Conservation (phyloP, 1,140 invertebrate species). For the Chrysomallon squamiferum region DNA sequence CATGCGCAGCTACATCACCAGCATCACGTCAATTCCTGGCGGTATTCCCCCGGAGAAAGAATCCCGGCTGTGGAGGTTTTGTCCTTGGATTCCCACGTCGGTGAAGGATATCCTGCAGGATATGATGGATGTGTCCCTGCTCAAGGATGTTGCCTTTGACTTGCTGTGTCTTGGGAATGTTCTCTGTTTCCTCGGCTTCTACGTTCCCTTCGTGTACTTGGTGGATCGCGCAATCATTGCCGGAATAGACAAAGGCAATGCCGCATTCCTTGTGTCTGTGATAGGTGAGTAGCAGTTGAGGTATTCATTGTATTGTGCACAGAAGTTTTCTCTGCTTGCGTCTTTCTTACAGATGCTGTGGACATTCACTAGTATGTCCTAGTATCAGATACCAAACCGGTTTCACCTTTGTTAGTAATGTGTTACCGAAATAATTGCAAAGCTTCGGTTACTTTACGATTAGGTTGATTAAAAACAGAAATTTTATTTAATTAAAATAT, state of each 20-base stretch:
- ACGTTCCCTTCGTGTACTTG: slow-evolving; percentile 94
- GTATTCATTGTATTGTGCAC: not conserved
- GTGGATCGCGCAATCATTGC: slow-evolving; percentile 82
- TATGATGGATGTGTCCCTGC: slow-evolving; percentile 91
- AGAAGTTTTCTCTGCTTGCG: too few relatives aligned
- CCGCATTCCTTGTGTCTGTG: slow-evolving; percentile 57
- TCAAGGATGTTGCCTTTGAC: slow-evolving; percentile 66
- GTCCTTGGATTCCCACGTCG: slow-evolving; percentile 75
- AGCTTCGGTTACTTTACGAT: too few relatives aligned
- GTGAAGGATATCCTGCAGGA: slow-evolving; percentile 69
- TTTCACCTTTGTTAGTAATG: too few relatives aligned
- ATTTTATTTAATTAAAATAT: too few relatives aligned
- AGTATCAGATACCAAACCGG: too few relatives aligned
- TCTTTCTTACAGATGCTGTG: too few relatives aligned
- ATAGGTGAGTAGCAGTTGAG: slow-evolving; percentile 56
- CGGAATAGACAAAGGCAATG: slow-evolving; percentile 65
- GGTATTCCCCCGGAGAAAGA: slow-evolving; percentile 32
- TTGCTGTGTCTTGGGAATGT: slow-evolving; percentile 90
- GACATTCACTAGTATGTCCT: too few relatives aligned
- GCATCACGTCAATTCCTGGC: slow-evolving; percentile 59
- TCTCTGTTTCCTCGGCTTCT: slow-evolving; percentile 92
- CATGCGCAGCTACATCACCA: slow-evolving; percentile 67
- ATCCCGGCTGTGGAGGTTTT: slow-evolving; percentile 72
- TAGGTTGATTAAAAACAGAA: too few relatives aligned
- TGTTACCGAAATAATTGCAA: too few relatives aligned